Base-by-base conservation (phyloP, 1,140 invertebrate species). In the Pseudomyrmex dendroicus region DNA sequence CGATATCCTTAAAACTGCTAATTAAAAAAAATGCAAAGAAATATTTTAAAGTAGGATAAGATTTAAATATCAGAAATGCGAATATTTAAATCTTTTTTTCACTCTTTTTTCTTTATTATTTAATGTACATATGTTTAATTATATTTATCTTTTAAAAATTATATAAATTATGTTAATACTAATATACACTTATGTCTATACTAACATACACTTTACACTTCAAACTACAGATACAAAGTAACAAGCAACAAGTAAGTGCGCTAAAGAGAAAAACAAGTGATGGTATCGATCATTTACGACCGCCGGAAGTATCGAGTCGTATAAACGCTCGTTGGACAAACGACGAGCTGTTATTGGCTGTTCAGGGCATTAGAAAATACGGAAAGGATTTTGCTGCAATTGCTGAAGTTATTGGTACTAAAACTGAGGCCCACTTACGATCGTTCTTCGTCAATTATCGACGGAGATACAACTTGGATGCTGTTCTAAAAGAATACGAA, bases 371-470 rank as follows among this genome's bases (percentile, higher is more conserved):
- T 52, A 95, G 98, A 62, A 98, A 98, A 93, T 99, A 98, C 94
- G 99, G 99, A 89, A 99, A 98, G 95, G 97, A 99, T 93, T 99
- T 99, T 94, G 97, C 98, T 94, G 98, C 98, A 25, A 99, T 99
- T 84, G 98, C 98, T 15, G 98, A 99, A 94, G 96, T 98, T 5
- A 96, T 99, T 83, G 98, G 98, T 70, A 99, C 98, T 35, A 99
- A 99, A 95, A 98, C 97, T 2, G 98, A 99, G 93, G 96, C 96
- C 52, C 98, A 99, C 93, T 95, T 99, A 17, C 96, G 97, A 76
- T 97, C 96, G 46, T 99, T 99, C 94, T 99, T 97, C 93, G 96
- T 97, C 0, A 98, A 98, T 90, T 98, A 99, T 94, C 96, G 98
- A 62, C 96, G 97, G 80, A 96, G 98, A 66, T 99, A 98, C 94